Evolutionary conservation across 1,140 invertebrate genomes (phyloP).

Genomic region (Trissolcus basalis): DNA sequence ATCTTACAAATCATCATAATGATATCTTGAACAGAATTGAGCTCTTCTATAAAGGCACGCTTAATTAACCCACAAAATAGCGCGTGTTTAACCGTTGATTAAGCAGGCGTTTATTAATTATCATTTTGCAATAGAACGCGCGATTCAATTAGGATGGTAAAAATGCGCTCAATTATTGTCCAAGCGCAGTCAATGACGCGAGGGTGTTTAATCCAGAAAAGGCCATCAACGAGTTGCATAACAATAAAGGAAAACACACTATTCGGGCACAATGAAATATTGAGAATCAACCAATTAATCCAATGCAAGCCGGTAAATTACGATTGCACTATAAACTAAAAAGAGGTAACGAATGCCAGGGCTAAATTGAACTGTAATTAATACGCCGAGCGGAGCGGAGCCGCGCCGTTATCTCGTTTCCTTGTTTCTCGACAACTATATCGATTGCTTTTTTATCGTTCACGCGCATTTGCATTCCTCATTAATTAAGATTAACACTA

Average conservation of each 20-base stretch:
- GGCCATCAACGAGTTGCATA: slow-evolving; percentile 9
- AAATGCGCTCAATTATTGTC: slow-evolving; percentile 7
- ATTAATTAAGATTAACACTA: slow-evolving; percentile 58
- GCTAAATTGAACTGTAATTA: slow-evolving; percentile 55
- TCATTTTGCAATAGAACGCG: slow-evolving; percentile 5
- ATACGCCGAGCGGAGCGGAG: slow-evolving; percentile 31
- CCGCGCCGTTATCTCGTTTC: slow-evolving; percentile 41
- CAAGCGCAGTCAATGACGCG: background rate
- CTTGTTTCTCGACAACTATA: slow-evolving; percentile 43
- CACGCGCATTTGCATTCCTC: slow-evolving; percentile 44
- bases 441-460: slow-evolving; percentile 44
- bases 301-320: slow-evolving; percentile 47
- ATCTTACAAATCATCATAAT: background rate
- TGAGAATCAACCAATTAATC: slow-evolving; percentile 55
- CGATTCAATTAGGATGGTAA: slow-evolving; percentile 9
- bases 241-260: slow-evolving; percentile 41
- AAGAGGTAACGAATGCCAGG: slow-evolving; percentile 33
- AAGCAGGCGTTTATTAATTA: slow-evolving; percentile 18
- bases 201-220: slow-evolving; percentile 11
- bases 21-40: background rate
- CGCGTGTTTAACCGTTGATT: slow-evolving; percentile 5
- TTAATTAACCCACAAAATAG: background rate
- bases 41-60: background rate
- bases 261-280: slow-evolving; percentile 46
- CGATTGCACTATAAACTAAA: slow-evolving; percentile 34